Evolutionary conservation across 2,113 vertebrate species (phyloP).

Genomic region (Entosphenus tridentatus): DNA sequence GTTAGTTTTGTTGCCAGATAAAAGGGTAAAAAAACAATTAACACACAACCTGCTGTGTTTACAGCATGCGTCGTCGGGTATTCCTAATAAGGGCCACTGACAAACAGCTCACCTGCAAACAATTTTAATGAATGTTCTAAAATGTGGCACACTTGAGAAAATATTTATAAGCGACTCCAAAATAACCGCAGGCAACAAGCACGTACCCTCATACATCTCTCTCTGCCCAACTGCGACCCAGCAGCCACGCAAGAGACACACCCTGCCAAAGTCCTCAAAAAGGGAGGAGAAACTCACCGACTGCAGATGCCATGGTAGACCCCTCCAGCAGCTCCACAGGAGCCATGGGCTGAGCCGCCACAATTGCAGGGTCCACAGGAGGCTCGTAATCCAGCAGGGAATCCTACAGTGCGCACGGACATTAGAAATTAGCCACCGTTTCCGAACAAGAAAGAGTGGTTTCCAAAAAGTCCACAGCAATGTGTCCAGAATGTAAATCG

Average conservation of each 20-base stretch:
- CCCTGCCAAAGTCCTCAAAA: not conserved
- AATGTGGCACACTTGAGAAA: not conserved
- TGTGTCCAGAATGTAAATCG: not conserved
- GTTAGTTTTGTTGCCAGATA: too few relatives aligned
- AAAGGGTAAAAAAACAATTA: too few relatives aligned
- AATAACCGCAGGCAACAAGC: not conserved
- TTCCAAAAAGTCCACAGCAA: not conserved
- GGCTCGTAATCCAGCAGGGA: constrained; percentile 95
- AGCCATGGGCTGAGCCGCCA: constrained; percentile 94
- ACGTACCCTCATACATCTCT: not conserved
- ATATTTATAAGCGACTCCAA: not conserved
- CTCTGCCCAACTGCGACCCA: not conserved
- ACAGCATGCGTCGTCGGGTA: too few relatives aligned
- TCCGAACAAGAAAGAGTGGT: not conserved
- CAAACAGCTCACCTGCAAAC: not conserved
- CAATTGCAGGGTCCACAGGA: constrained; percentile 81
- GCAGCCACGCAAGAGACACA: not conserved
- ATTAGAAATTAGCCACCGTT: not conserved
- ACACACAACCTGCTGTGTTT: too few relatives aligned
- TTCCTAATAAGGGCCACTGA: too few relatives aligned
- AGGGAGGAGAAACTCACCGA: not conserved
- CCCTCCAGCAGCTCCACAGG: constrained; percentile 49
- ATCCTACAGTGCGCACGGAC: constrained; percentile 26
- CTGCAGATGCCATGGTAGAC: constrained; percentile 36
- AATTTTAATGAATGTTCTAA: not conserved